Evolutionary conservation across 2,888 invertebrate genomes (phyloP), one percentile per base, ranked within the genome.

Genomic region (Dynastes hyllus): DNA sequence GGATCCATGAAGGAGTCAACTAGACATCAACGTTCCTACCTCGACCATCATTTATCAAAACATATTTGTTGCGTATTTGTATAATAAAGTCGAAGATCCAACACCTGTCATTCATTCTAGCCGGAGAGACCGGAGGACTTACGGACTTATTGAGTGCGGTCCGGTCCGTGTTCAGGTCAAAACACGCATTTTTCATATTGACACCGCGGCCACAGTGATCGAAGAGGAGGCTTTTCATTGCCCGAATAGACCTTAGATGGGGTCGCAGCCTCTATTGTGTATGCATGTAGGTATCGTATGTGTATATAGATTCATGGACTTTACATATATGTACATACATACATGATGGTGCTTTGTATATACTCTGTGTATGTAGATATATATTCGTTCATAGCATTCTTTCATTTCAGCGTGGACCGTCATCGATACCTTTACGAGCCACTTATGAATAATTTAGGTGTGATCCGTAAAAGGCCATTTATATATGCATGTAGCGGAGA

Each of bases 111-210:
- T 73, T 83, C 82, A 82, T 45, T 22, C 22, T 29, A 55, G 65
- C 58, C 55, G 65, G 75, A 37, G 65, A 53, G 65, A 51, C 55
- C 65, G 73, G 63, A 79, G 82, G 82, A 82, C 83, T 83, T 83
- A 83, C 82, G 78, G 82, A 82, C 82, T 81, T 83, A 82, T 82
- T 81, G 77, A 83, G 78, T 73, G 79, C 66, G 76, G 79, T 80
- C 80, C 76, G 77, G 69, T 66, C 78, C 71, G 61, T 76, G 75
- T 58, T 67, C 50, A 66, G 80, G 80, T 82, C 81, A 81, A 80
- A 81, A 81, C 81, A 82, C n/a, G 76, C 80, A 82, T 81, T 79
- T 81, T 79, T 81, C 81, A 83, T 78, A 58, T 79, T 81, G 81
- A 83, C 82, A 81, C 79, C 73, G 51, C 61, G 27, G 29, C 13